Evolutionary conservation across 2,888 invertebrate genomes (phyloP), one percentile per base, ranked within the genome.

Genomic region (Cetonia aurata): DNA sequence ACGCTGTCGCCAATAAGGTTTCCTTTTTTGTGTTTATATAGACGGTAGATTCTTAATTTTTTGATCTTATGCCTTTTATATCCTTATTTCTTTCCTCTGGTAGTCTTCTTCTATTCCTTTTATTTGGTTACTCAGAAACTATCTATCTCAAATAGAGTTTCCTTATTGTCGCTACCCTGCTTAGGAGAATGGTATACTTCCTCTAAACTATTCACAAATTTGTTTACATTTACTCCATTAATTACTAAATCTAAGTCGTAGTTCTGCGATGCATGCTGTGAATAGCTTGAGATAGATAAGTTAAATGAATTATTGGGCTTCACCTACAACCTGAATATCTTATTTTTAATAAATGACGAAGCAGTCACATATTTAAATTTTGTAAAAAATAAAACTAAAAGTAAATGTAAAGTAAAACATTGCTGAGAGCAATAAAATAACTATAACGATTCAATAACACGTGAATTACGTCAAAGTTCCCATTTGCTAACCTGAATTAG

Each of bases 51-150:
- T n/a, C n/a, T n/a, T n/a, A n/a, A n/a, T n/a, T n/a, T n/a, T n/a
- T n/a, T n/a, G n/a, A n/a, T n/a, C n/a, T n/a, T n/a, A n/a, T n/a
- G n/a, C n/a, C n/a, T n/a, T n/a, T n/a, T n/a, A n/a, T 86, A 67
- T 92, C 89, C 48, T 85, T 84, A 72, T 90, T 83, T 80, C 50
- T 88, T 85, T 75, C 92, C n/a, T n/a, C n/a, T n/a, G n/a, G n/a
- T n/a, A n/a, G n/a, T n/a, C 86, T 76, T 90, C 85, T 59, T 90
- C 86, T 6, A 93, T n/a, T 80, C 6, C 90, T 85, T 69, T 80
- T 83, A 0, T 91, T 87, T 9, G 91, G n/a, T n/a, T n/a, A n/a
- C n/a, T n/a, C 83, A 0, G 89, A 89, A n/a, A n/a, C n/a, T n/a
- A 78, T 88, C 87, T 75, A 90, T 84, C 78, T 88, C 85, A 65